A percentile compares a stretch with the other conserved stretches of the same genome.
Conservation (phyloP, 1,140 invertebrate species). For the Vanessa atalanta region DNA sequence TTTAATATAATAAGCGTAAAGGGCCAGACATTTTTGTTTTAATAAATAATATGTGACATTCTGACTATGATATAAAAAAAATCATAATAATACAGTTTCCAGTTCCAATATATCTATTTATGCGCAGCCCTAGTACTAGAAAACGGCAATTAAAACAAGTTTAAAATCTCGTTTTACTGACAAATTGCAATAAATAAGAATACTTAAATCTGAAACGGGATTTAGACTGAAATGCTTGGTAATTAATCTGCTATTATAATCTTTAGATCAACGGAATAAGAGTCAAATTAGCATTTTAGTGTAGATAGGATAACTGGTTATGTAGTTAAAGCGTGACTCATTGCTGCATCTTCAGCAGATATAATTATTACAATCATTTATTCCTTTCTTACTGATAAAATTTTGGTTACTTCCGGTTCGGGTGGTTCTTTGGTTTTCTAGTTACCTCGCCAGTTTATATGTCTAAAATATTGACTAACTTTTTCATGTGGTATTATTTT, state of each 20-base stretch:
- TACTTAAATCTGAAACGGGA: constrained; percentile 32
- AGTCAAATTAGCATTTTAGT: constrained; percentile 8
- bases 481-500: too few species aligned
- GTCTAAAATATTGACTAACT: too few species aligned
- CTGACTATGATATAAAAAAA: too few species aligned
- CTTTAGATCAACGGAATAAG: neutral
- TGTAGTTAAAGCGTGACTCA: constrained; percentile 22
- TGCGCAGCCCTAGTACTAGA: constrained; percentile 22
- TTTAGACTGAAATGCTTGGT: constrained; percentile 22
- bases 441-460: too few species aligned
- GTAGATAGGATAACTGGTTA: constrained; percentile 16
- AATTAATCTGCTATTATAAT: neutral
- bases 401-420: neutral
- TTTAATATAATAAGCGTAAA: too few species aligned
- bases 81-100: too few species aligned
- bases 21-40: too few species aligned
- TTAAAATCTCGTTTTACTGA: constrained; percentile 64
- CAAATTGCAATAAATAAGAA: constrained; percentile 65
- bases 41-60: too few species aligned
- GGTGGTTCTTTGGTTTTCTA: too few species aligned
- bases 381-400: neutral
- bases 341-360: constrained; percentile 21
- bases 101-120: neutral
- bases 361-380: constrained; percentile 22
- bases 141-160: constrained; percentile 60